Base-by-base conservation (phyloP, 2,888 invertebrate species). In the Zaprionus obscuricornis region DNA sequence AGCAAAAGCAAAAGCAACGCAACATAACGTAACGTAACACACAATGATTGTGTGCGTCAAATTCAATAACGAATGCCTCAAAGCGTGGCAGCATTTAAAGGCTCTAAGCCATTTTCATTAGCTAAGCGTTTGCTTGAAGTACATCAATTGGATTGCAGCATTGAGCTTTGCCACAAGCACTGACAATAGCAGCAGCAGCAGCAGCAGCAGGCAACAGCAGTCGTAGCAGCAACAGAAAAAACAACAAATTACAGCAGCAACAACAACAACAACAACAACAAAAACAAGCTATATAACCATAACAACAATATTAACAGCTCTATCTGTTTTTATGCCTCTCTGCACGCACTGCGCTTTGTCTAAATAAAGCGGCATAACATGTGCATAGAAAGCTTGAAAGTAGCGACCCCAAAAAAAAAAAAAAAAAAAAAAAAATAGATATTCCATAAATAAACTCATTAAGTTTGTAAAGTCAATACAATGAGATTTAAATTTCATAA, bases 71-170 rank as follows among this genome's bases (percentile, higher is more conserved):
- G 33, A 7, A 22, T 22, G 22, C 17, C 50, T 46, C 7, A 11
- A 62, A 43, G 34, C 40, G 49, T 31, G 16, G 39, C 11, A 17
- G 29, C 29, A 5, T 18, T n/a, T n/a, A 33, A 45, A 33, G 24
- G 40, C 54, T 58, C 16, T 18, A 49, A 66, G 67, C 47, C 20
- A 49, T 55, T 66, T 71, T 71, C 68, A 68, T 68, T 68, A 68
- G 66, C 55, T 51, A 52, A 68, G 24, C 46, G 47, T 34, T 55
- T 40, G 42, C 22, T 33, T 37, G 36, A 49, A n/a, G 31, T 29
- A 37, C 36, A 39, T 50, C 52, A 59, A 55, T 43, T 50, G 40
- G 60, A 66, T 71, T 72, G 66, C 67, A 59, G 59, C 40, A 16
- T 27, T 18, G 50, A 70, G 68, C 64, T 67, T 49, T 54, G 50